Percentiles rank a stretch among this genome's conserved stretches.
Evolutionary conservation across 1,140 invertebrate species (phyloP).

Genomic region (Goniozus legneri): DNA sequence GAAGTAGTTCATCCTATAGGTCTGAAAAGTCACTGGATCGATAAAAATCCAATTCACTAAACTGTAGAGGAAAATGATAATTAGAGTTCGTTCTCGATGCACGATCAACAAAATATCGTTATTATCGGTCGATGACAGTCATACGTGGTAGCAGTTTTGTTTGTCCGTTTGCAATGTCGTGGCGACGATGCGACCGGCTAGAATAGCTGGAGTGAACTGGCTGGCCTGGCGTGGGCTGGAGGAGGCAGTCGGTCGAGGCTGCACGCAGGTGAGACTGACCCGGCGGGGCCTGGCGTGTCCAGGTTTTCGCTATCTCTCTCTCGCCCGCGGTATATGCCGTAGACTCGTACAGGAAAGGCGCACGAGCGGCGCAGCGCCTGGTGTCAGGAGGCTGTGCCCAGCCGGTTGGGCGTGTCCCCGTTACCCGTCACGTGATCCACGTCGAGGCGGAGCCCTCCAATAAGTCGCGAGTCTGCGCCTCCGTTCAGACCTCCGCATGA

Average conservation of each 20-base stretch:
- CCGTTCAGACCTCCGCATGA: conserved; percentile 42
- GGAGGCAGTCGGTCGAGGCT: conserved; percentile 25
- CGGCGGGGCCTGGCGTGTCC: conserved; percentile 29
- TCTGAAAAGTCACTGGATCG: too few species aligned
- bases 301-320: not conserved
- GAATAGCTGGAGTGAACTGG: conserved; percentile 38
- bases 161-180: too few species aligned
- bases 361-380: conserved; percentile 14
- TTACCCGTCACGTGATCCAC: conserved; percentile 37
- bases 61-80: too few species aligned
- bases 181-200: too few species aligned
- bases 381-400: conserved; percentile 22
- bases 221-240: conserved; percentile 26
- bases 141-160: too few species aligned
- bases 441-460: conserved; percentile 44
- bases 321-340: too few species aligned
- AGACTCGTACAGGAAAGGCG: too few species aligned
- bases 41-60: too few species aligned
- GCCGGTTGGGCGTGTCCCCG: conserved; percentile 19
- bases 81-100: too few species aligned
- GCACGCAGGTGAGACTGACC: conserved; percentile 43
- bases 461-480: conserved; percentile 29
- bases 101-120: too few species aligned
- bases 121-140: too few species aligned
- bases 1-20: too few species aligned